Base-by-base conservation (phyloP, 2,888 invertebrate species). In the Melieria picta region DNA sequence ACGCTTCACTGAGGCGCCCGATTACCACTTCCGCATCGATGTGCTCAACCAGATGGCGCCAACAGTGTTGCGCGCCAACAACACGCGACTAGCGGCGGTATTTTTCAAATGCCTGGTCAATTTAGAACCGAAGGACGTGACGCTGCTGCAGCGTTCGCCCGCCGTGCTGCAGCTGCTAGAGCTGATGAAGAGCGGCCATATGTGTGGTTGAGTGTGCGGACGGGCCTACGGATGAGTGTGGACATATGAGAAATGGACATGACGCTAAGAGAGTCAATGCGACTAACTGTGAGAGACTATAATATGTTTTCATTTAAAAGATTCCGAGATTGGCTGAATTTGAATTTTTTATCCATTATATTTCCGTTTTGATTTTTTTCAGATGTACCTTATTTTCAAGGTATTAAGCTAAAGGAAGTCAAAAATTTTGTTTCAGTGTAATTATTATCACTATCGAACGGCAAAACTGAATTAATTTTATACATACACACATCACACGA, bases 1-100 rank as follows among this genome's bases (percentile, higher is more conserved):
- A 48, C 70, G 76, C 5, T 79, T 75, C 56, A 69, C 78, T 1
- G 45, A 74, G 11, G 66, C 77, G 11, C 48, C 60, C 0, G 64
- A 73, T 30, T 80, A 78, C 52, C 77, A 74, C 46, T 80, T 78
- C 66, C 72, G 77, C 46, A 76, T 80, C 67, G 68, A 68, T 16
- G 58, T 74, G 11, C 52, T 79, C 7, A 74, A 76, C 42, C 69
- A 78, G 52, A 79, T 79, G 78, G 77, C 74, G 2, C 60, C 72
- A 7, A 71, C 69, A 7, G 74, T 76, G 46, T 71, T 78, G 66
- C 69, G 58, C 30, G 65, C 73, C 5, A 77, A 76, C 45, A 71
- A 75, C n/a, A 5, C 71, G 1, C 66, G 72, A 6, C 48, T 77
- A 47, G 73, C 72, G n/a, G 58, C 70, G 65, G 65, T 77, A 7